Conservation (phyloP, 53 echinoderm and acorn worm species). For the Holothuria leucospilota region DNA sequence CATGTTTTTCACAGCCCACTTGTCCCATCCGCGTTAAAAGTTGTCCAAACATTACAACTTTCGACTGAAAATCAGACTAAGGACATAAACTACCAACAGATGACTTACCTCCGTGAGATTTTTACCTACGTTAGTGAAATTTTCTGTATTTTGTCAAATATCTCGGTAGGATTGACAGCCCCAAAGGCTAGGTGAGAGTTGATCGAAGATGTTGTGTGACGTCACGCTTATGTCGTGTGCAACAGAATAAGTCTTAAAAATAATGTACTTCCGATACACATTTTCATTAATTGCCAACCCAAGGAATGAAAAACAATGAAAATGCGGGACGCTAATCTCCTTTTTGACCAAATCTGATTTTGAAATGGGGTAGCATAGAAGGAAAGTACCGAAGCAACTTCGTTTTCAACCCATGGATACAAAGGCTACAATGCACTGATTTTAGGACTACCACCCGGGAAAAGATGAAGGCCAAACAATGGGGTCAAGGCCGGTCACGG, state of each 20-base stretch:
- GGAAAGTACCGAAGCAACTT: too few species aligned
- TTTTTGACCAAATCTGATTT: too few species aligned
- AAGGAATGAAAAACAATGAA: not conserved
- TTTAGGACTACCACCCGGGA: slow-evolving; percentile 33
- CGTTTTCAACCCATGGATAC: too few species aligned
- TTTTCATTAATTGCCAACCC: not conserved
- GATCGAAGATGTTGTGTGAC: slow-evolving; percentile 50
- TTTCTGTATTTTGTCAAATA: slow-evolving; percentile 26
- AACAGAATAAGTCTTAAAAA: not conserved
- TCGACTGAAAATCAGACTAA: slow-evolving; percentile 14
- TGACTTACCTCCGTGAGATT: slow-evolving; percentile 36
- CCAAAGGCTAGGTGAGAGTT: slow-evolving; percentile 29
- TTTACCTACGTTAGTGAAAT: slow-evolving; percentile 9
- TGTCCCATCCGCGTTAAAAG: slow-evolving; percentile 41
- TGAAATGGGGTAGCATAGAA: too few species aligned
- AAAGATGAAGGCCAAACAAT: slow-evolving; percentile 38
- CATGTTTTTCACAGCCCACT: slow-evolving; percentile 51
- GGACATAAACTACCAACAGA: slow-evolving; percentile 1
- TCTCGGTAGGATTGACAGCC: slow-evolving; percentile 4
- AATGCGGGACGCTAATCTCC: not conserved
- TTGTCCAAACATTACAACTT: not conserved
- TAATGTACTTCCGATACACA: too few species aligned
- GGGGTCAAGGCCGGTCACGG: slow-evolving; percentile 42
- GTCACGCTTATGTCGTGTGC: slow-evolving; percentile 36
- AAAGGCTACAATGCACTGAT: not conserved